Conservation (phyloP, 2,113 vertebrate species). For the Thamnophis sirtalis region DNA sequence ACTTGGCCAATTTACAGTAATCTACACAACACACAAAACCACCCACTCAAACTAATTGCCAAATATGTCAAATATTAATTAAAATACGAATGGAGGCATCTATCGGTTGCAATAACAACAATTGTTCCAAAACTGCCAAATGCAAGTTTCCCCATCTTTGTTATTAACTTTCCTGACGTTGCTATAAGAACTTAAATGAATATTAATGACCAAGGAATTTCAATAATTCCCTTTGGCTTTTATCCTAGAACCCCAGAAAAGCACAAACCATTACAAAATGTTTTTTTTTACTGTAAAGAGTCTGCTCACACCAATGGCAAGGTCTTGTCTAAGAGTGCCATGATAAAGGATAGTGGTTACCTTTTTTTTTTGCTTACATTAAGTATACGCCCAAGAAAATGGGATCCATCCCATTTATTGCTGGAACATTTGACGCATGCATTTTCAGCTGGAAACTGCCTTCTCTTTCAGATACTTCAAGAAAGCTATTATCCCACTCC, state of each 20-base stretch:
- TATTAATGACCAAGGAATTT: not conserved
- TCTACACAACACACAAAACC: not conserved
- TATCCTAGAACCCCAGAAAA: constrained; percentile 6
- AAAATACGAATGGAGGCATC: not conserved
- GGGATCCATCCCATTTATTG: not conserved
- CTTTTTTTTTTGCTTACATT: not conserved
- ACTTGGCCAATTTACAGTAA: not conserved
- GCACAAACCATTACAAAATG: not conserved
- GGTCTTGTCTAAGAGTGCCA: not conserved
- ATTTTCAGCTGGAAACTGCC: not conserved
- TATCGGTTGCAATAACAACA: not conserved
- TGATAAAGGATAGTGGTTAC: too few species aligned
- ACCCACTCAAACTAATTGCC: not conserved
- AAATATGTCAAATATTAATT: not conserved
- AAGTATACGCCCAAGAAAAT: not conserved
- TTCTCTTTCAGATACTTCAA: not conserved
- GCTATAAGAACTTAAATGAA: constrained; percentile 4
- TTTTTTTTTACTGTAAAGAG: not conserved
- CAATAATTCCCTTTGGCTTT: constrained; percentile 3
- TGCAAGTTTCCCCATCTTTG: too few species aligned
- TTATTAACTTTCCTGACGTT: constrained; percentile 1
- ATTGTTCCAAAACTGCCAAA: not conserved
- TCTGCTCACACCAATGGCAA: not conserved
- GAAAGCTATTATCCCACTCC: not conserved
- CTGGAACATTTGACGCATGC: not conserved